These are phyloP conservation scores for Drepana arcuata DNA, from an alignment of 1,140 invertebrate species.

Conservation along the genomic window DNA sequence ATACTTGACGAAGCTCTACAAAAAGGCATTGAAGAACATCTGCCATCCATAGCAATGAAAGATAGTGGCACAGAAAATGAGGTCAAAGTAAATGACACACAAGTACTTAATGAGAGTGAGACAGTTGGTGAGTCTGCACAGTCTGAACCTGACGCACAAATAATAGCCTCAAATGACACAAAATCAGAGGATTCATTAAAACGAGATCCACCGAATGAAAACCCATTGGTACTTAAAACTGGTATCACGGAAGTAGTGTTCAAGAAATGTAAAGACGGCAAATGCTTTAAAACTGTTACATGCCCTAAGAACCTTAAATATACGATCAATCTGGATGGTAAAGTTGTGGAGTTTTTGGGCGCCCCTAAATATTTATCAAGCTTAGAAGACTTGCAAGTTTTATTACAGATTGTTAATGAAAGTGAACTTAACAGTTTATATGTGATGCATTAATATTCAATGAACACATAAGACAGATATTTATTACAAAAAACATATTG, in stretches of 20 bases:
- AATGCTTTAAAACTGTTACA: slow-evolving; percentile 52
- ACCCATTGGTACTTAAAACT: too few species aligned
- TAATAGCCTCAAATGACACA: too few species aligned
- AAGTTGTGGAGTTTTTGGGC: slow-evolving; percentile 60
- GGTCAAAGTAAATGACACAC: too few species aligned
- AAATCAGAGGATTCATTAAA: too few species aligned
- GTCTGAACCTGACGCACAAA: too few species aligned
- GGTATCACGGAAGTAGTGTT: slow-evolving; percentile 53
- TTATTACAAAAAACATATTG: too few species aligned
- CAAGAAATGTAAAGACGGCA: slow-evolving; percentile 49
- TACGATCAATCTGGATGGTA: slow-evolving; percentile 54
- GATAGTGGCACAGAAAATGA: too few species aligned
- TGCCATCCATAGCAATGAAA: slow-evolving; percentile 24
- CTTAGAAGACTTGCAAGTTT: slow-evolving; percentile 62
- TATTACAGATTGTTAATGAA: slow-evolving; percentile 69
- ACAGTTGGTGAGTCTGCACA: too few species aligned
- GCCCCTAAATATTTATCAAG: slow-evolving; percentile 63
- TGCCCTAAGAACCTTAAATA: slow-evolving; percentile 62
- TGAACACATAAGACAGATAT: too few species aligned
- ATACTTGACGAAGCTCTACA: slow-evolving; percentile 55
- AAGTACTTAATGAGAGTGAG: too few species aligned
- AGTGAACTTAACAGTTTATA: slow-evolving; percentile 57
- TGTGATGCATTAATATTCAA: slow-evolving; percentile 45
- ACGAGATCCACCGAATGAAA: too few species aligned
- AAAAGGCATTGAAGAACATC: slow-evolving; percentile 51